phyloP scores from a whole-genome alignment of 2,888 invertebrate species.

The Nemurella pictetii region DNA sequence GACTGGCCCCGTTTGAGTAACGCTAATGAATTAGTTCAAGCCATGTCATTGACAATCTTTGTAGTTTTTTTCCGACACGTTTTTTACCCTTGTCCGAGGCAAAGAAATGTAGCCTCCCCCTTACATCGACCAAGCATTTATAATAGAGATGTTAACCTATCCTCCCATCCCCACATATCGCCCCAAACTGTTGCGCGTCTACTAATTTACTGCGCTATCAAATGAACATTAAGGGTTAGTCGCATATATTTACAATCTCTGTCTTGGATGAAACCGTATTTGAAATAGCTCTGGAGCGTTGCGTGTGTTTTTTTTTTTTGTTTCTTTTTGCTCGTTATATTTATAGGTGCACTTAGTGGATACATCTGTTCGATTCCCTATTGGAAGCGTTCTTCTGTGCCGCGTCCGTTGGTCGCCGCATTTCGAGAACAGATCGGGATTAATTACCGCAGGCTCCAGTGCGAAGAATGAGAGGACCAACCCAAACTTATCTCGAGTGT shows the following conservation, averaged over 20 bases:
- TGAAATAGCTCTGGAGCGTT: background rate
- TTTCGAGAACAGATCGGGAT: background rate
- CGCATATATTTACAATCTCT: background rate
- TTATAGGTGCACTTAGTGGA: constrained; percentile 14
- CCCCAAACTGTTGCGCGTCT: background rate
- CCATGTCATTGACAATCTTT: background rate
- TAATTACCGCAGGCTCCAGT: background rate
- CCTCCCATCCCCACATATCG: background rate
- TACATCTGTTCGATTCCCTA: constrained; percentile 6
- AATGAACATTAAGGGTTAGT: background rate
- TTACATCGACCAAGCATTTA: background rate
- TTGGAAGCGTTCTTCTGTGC: too few relatives aligned
- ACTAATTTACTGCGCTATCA: background rate
- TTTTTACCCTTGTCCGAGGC: background rate
- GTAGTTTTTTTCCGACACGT: background rate
- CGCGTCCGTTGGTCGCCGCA: background rate
- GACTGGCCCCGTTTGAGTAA: background rate
- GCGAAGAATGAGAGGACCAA: background rate
- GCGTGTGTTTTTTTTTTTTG: background rate
- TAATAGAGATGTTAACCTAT: constrained; percentile 2
- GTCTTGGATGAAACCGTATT: background rate
- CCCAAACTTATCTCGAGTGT: background rate
- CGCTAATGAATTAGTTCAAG: background rate
- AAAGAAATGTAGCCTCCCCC: background rate
- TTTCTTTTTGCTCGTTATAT: background rate